Conservation (phyloP, 1,140 invertebrate genomes). For the Zaprionus davidi region DNA sequence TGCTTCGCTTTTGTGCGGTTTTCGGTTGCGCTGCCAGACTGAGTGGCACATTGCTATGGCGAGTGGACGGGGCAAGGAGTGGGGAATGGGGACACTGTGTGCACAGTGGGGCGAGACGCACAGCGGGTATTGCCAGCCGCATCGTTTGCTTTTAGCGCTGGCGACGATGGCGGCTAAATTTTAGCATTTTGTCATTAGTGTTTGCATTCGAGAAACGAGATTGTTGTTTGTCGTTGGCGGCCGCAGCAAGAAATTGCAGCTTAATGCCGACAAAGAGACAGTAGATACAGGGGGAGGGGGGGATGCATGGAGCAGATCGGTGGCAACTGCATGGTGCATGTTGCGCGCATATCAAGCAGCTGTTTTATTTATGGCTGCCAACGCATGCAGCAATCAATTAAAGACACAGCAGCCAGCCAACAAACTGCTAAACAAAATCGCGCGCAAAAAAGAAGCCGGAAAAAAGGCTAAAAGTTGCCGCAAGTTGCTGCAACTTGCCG, state of each 20-base stretch:
- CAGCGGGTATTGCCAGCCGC: constrained; percentile 18
- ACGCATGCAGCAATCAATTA: constrained; percentile 48
- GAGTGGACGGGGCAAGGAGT: not conserved
- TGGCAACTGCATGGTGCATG: not conserved
- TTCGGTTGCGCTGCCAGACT: constrained; percentile 64
- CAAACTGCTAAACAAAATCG: constrained; percentile 31
- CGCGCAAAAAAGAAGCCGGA: not conserved
- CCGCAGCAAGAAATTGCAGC: constrained; percentile 51
- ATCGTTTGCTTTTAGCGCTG: constrained; percentile 59
- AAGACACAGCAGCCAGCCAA: constrained; percentile 26
- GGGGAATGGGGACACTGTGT: not conserved
- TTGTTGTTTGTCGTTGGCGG: constrained; percentile 76
- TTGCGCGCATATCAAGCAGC: constrained; percentile 35
- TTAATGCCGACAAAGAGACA: constrained; percentile 36
- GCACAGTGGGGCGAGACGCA: not conserved
- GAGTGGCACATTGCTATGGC: constrained; percentile 20
- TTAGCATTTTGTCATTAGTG: constrained; percentile 81
- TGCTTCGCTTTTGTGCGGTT: constrained; percentile 81
- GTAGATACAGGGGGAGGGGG: not conserved
- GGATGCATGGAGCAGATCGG: not conserved
- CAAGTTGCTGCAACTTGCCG: constrained; percentile 46
- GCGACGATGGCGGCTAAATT: constrained; percentile 61
- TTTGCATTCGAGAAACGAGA: constrained; percentile 71
- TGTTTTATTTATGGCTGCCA: constrained; percentile 15
- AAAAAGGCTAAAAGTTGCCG: constrained; percentile 28